Evolutionary conservation across 2,888 invertebrate species (phyloP).

Genomic region (Pterostichus niger): DNA sequence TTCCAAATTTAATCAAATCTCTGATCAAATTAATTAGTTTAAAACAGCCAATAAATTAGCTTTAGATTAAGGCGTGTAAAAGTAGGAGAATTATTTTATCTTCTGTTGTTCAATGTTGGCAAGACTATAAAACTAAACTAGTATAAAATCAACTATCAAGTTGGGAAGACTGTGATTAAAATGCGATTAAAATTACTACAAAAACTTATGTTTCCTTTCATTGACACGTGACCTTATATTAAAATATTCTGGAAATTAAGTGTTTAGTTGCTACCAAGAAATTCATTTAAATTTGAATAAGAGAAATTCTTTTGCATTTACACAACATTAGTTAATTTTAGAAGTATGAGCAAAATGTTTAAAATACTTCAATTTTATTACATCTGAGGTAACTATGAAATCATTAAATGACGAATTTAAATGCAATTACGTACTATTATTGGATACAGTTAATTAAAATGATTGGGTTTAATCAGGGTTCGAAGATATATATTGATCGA

Average conservation of each 20-base stretch:
- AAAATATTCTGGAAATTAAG: not conserved
- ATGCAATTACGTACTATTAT: too few relatives aligned
- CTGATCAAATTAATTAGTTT: slow-evolving; percentile 11
- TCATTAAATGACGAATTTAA: too few relatives aligned
- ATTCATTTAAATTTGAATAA: not conserved
- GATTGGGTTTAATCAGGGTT: too few relatives aligned
- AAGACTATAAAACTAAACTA: slow-evolving; percentile 3
- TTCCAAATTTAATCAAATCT: not conserved
- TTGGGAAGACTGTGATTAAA: slow-evolving; percentile 44
- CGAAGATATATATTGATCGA: too few relatives aligned
- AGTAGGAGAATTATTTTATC: slow-evolving; percentile 32
- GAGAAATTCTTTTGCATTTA: too few relatives aligned
- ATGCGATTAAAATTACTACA: slow-evolving; percentile 33
- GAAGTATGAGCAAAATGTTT: too few relatives aligned
- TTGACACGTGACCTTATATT: slow-evolving; percentile 14
- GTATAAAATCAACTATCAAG: slow-evolving; percentile 23
- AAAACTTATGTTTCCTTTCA: not conserved
- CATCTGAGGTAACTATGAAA: too few relatives aligned
- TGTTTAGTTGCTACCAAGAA: not conserved
- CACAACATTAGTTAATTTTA: too few relatives aligned
- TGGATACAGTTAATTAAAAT: too few relatives aligned
- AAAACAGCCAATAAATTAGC: slow-evolving; percentile 30
- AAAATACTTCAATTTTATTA: too few relatives aligned
- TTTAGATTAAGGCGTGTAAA: slow-evolving; percentile 42
- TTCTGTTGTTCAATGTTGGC: slow-evolving; percentile 29